Evolutionary conservation across 2,113 vertebrate genomes (phyloP).

Genomic region (Platycercus adscitus): DNA sequence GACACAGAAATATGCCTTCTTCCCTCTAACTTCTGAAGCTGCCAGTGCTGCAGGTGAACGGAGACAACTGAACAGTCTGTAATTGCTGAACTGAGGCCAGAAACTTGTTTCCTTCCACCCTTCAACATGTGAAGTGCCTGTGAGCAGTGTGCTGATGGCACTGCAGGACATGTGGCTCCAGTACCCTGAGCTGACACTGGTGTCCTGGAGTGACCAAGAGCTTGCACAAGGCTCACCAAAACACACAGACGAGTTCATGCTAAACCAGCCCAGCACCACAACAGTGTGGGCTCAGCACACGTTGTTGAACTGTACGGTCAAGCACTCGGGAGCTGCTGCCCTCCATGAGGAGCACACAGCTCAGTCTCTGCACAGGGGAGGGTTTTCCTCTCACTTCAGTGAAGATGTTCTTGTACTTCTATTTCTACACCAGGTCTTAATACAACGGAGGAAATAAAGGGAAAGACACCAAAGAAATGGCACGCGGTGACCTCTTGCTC

Average conservation of each 20-base stretch:
- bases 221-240: neutral
- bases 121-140: neutral
- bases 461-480: neutral
- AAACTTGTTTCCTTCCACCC: neutral
- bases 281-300: neutral
- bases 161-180: neutral
- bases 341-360: neutral
- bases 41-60: neutral
- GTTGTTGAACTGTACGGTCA: accelerated
- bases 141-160: accelerated
- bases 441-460: neutral
- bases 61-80: neutral
- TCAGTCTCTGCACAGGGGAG: neutral
- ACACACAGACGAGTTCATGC: neutral
- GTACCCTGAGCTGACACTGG: neutral
- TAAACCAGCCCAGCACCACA: neutral
- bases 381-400: accelerated
- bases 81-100: neutral
- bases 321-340: accelerated
- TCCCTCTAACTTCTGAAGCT: neutral
- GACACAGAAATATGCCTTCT: neutral
- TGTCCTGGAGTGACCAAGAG: neutral
- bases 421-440: neutral
- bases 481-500: neutral
- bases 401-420: neutral